phyloP scores from a whole-genome alignment of 2,888 invertebrate species.

The Ormyrus thymus region DNA sequence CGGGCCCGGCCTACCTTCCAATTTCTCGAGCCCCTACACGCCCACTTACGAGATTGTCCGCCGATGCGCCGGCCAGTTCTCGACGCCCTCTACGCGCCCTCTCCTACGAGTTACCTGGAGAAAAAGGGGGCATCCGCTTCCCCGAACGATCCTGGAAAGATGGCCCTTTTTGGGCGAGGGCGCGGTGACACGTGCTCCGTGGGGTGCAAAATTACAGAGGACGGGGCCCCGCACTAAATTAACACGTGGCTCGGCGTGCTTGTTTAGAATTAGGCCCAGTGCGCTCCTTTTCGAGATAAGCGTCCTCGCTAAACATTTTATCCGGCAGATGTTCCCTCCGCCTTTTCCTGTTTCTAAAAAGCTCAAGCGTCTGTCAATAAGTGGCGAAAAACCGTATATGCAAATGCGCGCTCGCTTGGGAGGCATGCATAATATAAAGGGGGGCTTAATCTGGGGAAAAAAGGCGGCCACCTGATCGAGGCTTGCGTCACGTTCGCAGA shows the following conservation, averaged over 20 bases:
- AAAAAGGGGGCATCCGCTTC: background rate
- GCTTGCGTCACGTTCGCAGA: conserved; percentile 17
- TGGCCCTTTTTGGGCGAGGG: conserved; percentile 15
- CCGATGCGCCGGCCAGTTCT: conserved; percentile 64
- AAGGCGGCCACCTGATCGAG: conserved; percentile 35
- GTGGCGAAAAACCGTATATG: background rate
- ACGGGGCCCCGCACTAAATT: too few species aligned
- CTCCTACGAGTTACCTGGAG: conserved; percentile 28
- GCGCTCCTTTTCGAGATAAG: too few species aligned
- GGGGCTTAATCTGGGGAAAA: background rate
- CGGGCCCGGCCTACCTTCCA: conserved; percentile 73
- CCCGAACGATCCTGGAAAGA: conserved; percentile 34
- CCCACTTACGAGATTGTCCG: conserved; percentile 74
- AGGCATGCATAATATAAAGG: background rate
- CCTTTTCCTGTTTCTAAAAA: too few species aligned
- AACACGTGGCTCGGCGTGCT: too few species aligned
- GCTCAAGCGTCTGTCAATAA: background rate
- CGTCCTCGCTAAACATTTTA: too few species aligned
- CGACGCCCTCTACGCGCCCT: conserved; percentile 63
- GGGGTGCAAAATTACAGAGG: background rate
- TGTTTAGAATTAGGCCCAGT: too few species aligned
- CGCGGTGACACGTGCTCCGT: conserved; percentile 34
- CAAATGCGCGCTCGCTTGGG: background rate
- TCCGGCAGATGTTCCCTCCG: too few species aligned
- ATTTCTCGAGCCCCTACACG: conserved; percentile 74